These are phyloP conservation scores for Epizoanthus rinbou DNA, from an alignment of 92 coral and sea anemone genomes.

Conservation along the genomic window DNA sequence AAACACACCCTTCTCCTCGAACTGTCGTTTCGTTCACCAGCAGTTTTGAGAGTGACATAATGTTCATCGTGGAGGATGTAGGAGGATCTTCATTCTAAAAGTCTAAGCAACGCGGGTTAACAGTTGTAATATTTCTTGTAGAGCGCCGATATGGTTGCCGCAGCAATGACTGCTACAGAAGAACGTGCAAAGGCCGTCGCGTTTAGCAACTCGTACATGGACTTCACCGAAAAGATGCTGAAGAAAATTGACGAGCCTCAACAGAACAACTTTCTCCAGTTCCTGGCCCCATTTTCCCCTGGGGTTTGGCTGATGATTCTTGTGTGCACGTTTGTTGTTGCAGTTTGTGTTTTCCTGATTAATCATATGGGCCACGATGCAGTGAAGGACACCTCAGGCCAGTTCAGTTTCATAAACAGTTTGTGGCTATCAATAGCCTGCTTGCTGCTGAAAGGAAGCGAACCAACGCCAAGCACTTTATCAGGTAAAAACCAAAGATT, in stretches of 20 bases:
- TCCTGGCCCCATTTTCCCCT: conserved; percentile 66
- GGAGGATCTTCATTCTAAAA: too few species aligned
- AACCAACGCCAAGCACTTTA: conserved; percentile 61
- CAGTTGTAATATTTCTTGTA: not conserved
- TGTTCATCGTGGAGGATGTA: too few species aligned
- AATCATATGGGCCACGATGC: conserved; percentile 37
- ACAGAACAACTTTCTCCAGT: conserved; percentile 17
- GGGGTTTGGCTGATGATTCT: conserved; percentile 68
- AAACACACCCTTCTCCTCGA: too few species aligned
- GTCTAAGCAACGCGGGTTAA: too few species aligned
- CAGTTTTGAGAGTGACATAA: too few species aligned
- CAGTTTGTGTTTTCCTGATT: conserved; percentile 37
- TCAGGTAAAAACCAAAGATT: conserved; percentile 43
- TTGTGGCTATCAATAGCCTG: conserved; percentile 64
- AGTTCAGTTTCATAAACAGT: conserved; percentile 54
- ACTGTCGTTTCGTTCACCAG: too few species aligned
- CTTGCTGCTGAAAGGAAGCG: conserved; percentile 71
- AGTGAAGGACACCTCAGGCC: conserved; percentile 20
- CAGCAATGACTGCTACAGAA: conserved; percentile 39
- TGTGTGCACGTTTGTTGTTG: conserved; percentile 52
- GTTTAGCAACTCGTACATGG: conserved; percentile 45
- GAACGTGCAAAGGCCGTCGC: conserved; percentile 35
- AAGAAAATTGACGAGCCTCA: conserved; percentile 5
- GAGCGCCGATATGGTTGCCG: conserved; percentile 46
- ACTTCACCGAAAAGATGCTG: conserved; percentile 27